These are phyloP conservation scores for Burhinus bistriatus DNA, from an alignment of 2,113 vertebrate species.

Conservation along the genomic window DNA sequence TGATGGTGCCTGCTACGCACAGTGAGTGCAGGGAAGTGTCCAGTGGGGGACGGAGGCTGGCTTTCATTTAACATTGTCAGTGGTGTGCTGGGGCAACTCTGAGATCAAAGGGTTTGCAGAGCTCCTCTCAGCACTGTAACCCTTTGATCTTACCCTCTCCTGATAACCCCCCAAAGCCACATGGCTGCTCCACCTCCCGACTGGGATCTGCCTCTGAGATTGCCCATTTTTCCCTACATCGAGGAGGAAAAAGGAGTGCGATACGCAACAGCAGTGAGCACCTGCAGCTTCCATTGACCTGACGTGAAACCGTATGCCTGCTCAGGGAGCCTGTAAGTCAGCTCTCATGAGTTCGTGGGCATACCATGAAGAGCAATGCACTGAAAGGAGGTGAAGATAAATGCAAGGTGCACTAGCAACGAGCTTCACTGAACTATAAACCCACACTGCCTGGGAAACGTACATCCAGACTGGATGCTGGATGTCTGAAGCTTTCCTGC, in stretches of 20 bases:
- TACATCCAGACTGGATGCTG: background rate
- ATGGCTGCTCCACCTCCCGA: background rate
- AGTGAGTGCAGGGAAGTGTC: background rate
- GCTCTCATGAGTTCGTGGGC: background rate
- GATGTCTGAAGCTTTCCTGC: background rate
- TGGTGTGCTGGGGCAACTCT: background rate
- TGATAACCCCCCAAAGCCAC: background rate
- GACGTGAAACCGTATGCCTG: background rate
- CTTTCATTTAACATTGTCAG: background rate
- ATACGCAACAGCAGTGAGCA: background rate
- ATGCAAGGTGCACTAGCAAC: no score
- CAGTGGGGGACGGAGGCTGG: background rate
- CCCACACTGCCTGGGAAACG: background rate
- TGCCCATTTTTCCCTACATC: background rate
- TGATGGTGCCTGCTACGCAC: background rate
- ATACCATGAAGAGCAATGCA: background rate
- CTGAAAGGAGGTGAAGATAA: background rate
- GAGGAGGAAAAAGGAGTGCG: background rate
- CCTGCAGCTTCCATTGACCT: background rate
- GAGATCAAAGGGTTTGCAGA: background rate
- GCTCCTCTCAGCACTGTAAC: background rate
- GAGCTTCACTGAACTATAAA: background rate
- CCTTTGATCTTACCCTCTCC: background rate
- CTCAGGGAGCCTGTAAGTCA: background rate
- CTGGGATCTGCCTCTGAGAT: background rate